Base-by-base conservation (phyloP, 2,888 invertebrate species). In the Lepidochitona cinerea region DNA sequence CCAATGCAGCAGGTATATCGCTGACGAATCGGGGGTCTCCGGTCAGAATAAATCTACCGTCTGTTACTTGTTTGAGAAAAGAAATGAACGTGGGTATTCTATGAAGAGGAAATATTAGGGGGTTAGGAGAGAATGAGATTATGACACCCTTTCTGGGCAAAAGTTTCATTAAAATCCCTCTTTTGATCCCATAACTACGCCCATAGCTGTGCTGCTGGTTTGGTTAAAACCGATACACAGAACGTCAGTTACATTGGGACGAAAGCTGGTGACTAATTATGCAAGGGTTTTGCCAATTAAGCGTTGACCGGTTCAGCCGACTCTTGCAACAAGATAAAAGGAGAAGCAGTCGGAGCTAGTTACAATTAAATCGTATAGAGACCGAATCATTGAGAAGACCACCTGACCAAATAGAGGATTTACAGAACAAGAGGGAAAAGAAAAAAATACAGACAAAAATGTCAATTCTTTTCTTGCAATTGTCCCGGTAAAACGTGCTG, bases 341-440 rank as follows among this genome's bases (percentile, higher is more conserved):
- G n/a, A n/a, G n/a, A n/a, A n/a, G n/a, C n/a, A n/a, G n/a, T n/a
- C n/a, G n/a, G n/a, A n/a, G n/a, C n/a, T n/a, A n/a, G n/a, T n/a
- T n/a, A n/a, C n/a, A n/a, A n/a, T n/a, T n/a, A n/a, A n/a, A n/a
- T n/a, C n/a, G n/a, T n/a, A n/a, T n/a, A n/a, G n/a, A n/a, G n/a
- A n/a, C n/a, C n/a, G n/a, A 49, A 1, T 23, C 49, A 1, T 49
- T 49, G 18, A 23, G 49, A 23, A 14, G 59, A 23, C 23, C 59
- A 59, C 59, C 59, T 59, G 59, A 59, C 59, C 59, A 59, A 59
- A 59, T 59, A 59, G 29, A 32, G 29, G n/a, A 49, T 23, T n/a
- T n/a, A n/a, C n/a, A n/a, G n/a, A n/a, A n/a, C n/a, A 49, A 18
- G 9, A 41, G 41, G 18, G 41, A 54, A 54, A 54, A 23, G 29